phyloP scores from a whole-genome alignment of 2,797 vertebrate species.

The Dipus sagitta region DNA sequence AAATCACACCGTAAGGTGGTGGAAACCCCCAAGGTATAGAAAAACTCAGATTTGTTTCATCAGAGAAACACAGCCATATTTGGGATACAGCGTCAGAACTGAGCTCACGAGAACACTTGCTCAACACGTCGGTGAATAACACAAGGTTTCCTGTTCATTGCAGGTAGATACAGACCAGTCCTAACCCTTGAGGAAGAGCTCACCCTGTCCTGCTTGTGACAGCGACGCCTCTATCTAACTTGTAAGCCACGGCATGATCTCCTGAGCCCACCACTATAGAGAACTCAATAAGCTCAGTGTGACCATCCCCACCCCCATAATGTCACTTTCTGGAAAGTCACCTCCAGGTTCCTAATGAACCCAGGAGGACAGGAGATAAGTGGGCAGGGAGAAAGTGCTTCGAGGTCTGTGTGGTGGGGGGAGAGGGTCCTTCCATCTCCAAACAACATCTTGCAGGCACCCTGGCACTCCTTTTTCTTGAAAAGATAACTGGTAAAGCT shows the following conservation, averaged over 20 bases:
- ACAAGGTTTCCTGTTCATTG: background rate
- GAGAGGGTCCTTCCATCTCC: background rate
- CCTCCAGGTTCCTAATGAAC: background rate
- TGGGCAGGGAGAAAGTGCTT: background rate
- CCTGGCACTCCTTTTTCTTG: background rate
- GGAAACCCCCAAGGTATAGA: slow-evolving; percentile 10
- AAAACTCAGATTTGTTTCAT: slow-evolving; percentile 7
- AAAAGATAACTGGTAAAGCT: background rate
- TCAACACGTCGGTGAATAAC: background rate
- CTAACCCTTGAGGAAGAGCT: background rate
- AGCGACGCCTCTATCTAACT: background rate
- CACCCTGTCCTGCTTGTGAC: background rate
- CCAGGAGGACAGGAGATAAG: background rate
- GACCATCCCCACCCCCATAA: background rate
- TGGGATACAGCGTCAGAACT: background rate
- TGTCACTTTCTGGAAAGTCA: background rate
- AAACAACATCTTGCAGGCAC: background rate
- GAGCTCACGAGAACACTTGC: background rate
- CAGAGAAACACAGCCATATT: background rate
- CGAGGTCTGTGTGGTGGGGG: accelerated
- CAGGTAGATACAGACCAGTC: background rate
- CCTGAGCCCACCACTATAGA: background rate
- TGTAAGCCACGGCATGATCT: background rate
- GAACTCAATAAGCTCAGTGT: background rate
- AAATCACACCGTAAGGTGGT: background rate